Evolutionary conservation across 2,113 vertebrate species (phyloP).

Genomic region (Erythrolamprus reginae): DNA sequence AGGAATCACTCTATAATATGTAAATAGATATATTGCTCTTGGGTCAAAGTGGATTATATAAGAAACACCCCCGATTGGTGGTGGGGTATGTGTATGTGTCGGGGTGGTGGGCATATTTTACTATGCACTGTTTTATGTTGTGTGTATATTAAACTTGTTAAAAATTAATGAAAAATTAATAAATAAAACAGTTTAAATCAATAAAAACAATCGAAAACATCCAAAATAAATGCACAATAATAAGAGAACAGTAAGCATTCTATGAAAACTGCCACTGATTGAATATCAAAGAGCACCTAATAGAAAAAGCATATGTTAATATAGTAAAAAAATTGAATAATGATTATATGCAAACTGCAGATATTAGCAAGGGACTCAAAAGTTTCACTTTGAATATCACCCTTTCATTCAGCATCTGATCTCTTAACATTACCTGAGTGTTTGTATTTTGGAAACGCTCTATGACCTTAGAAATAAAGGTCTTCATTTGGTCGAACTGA

Average conservation of each 20-base stretch:
- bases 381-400: neutral
- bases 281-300: neutral
- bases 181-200: neutral
- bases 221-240: neutral
- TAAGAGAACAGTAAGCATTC: neutral
- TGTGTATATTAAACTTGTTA: too few species aligned
- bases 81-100: too few species aligned
- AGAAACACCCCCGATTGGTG: too few species aligned
- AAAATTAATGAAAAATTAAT: too few species aligned
- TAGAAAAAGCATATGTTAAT: neutral
- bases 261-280: neutral
- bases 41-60: too few species aligned
- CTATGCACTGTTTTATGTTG: too few species aligned
- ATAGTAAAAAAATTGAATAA: neutral
- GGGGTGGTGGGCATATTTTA: too few species aligned
- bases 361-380: neutral
- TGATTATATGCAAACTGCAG: neutral
- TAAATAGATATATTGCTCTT: too few species aligned
- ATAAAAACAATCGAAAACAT: neutral
- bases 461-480: conserved; percentile 54
- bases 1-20: too few species aligned
- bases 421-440: conserved; percentile 36
- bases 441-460: conserved; percentile 29
- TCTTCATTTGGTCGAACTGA: conserved; percentile 54
- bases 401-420: too few species aligned